Evolutionary conservation across 2,888 invertebrate genomes (phyloP).

Genomic region (Leucania comma): DNA sequence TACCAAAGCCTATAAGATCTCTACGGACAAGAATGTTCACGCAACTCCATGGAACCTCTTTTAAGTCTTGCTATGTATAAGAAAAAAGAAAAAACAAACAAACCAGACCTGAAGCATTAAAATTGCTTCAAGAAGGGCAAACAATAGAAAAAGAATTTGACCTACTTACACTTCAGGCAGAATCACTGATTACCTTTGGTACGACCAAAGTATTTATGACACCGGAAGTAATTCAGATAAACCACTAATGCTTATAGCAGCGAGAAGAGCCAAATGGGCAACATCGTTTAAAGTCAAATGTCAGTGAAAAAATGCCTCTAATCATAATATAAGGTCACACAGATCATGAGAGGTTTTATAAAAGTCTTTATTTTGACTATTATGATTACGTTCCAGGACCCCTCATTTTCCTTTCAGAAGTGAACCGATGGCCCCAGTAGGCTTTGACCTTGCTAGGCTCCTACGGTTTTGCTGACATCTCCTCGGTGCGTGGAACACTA

Average conservation of each 20-base stretch:
- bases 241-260: conserved; percentile 35
- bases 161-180: conserved; percentile 13
- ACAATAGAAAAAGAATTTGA: conserved; percentile 6
- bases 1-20: too few relatives aligned
- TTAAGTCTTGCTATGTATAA: too few relatives aligned
- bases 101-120: too few relatives aligned
- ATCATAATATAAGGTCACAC: conserved; percentile 6
- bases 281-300: conserved; percentile 48
- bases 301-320: conserved; percentile 26
- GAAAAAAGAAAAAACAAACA: too few relatives aligned
- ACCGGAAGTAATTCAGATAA: conserved; percentile 48
- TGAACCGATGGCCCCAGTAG: too few relatives aligned
- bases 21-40: too few relatives aligned
- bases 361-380: background rate
- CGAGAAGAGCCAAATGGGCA: conserved; percentile 28
- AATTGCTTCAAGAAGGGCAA: background rate
- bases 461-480: too few relatives aligned
- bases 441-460: too few relatives aligned
- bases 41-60: too few relatives aligned
- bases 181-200: conserved; percentile 38
- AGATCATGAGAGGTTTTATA: conserved; percentile 5
- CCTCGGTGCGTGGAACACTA: too few relatives aligned
- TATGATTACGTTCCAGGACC: too few relatives aligned
- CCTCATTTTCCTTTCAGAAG: too few relatives aligned
- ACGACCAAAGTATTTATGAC: conserved; percentile 38